phyloP scores from a whole-genome alignment of 2,797 vertebrate species.

The Myotis planiceps region DNA sequence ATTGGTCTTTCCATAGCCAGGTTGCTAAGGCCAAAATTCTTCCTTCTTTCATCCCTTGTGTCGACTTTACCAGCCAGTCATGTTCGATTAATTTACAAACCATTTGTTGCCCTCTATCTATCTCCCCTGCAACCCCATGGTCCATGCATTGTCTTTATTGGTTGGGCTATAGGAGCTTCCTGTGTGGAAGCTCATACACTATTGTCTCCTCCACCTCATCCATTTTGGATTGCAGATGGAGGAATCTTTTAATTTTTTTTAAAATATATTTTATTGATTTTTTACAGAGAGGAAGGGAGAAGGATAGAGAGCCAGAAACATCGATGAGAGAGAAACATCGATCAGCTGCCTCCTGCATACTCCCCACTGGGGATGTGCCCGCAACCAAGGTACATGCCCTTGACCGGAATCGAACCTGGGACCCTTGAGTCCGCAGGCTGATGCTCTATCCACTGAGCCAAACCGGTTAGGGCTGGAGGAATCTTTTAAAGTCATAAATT shows the following conservation, averaged over 20 bases:
- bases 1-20: neutral
- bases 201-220: too few relatives aligned
- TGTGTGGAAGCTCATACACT: neutral
- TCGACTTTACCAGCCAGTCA: neutral
- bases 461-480: too few relatives aligned
- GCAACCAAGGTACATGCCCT: too few relatives aligned
- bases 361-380: too few relatives aligned
- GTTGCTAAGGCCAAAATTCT: neutral
- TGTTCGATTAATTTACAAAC: neutral
- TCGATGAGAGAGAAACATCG: too few relatives aligned
- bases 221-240: neutral
- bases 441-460: too few relatives aligned
- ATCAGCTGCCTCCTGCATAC: too few relatives aligned
- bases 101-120: neutral
- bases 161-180: neutral
- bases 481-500: neutral
- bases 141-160: neutral
- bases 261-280: too few relatives aligned
- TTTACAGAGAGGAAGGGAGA: too few relatives aligned
- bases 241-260: neutral
- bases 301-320: too few relatives aligned
- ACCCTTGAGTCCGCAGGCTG: too few relatives aligned
- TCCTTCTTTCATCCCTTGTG: neutral
- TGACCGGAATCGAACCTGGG: too few relatives aligned
- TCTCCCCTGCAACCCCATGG: neutral